phyloP scores from a whole-genome alignment of 2,888 invertebrate species.

The Pegoplata infirma region DNA sequence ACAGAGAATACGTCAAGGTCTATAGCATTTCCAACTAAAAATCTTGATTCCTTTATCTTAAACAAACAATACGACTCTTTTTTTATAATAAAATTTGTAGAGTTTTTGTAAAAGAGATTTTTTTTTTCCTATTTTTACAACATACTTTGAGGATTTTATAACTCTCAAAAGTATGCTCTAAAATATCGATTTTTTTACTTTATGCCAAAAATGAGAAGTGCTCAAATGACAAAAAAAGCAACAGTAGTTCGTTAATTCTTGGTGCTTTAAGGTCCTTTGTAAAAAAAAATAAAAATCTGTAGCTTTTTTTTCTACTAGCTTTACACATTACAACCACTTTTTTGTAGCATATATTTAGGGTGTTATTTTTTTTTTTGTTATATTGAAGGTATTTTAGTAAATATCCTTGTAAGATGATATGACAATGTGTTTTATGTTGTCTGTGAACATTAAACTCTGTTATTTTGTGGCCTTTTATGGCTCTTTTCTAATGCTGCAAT shows the following conservation, averaged over 20 bases:
- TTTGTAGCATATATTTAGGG: not conserved
- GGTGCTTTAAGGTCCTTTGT: not conserved
- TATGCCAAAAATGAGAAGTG: slow-evolving; percentile 17
- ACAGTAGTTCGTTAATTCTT: slow-evolving; percentile 9
- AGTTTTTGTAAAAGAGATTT: not conserved
- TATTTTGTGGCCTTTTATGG: not conserved
- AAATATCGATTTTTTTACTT: slow-evolving; percentile 57
- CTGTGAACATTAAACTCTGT: slow-evolving; percentile 57
- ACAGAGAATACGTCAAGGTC: slow-evolving; percentile 28
- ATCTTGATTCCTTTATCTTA: not conserved
- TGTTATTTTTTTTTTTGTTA: slow-evolving; percentile 1
- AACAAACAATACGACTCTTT: not conserved
- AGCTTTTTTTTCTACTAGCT: not conserved
- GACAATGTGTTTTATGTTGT: slow-evolving; percentile 62
- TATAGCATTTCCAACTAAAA: not conserved
- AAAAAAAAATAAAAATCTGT: too few species aligned
- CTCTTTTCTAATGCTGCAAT: not conserved
- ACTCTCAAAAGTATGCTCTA: slow-evolving; percentile 32
- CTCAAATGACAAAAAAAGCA: slow-evolving; percentile 7
- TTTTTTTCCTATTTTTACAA: not conserved
- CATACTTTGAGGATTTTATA: slow-evolving; percentile 1
- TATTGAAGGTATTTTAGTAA: slow-evolving; percentile 3
- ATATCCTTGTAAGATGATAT: slow-evolving; percentile 26
- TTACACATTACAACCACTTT: slow-evolving; percentile 8
- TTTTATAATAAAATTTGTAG: not conserved